Base-by-base conservation (phyloP, 2,113 vertebrate genomes). In the Grammomys dolichurus region DNA sequence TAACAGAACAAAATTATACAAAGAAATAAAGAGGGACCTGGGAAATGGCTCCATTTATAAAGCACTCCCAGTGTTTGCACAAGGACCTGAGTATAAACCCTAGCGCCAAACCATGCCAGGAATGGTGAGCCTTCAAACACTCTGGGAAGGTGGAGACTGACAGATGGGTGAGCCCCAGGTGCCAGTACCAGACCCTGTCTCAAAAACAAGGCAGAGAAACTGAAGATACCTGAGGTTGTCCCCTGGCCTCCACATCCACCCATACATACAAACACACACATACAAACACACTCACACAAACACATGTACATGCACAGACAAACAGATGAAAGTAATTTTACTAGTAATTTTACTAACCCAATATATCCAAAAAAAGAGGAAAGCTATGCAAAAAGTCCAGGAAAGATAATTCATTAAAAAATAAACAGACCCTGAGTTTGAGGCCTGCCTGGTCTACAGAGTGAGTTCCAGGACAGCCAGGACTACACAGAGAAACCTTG, bases 321-420 rank as follows among this genome's bases (percentile, higher is more conserved):
- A 90, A 72, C 5, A 87, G 69, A 56, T 36, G 3, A 54, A 73
- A 67, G 36, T 31, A 60, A 77, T 54, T 81, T 60, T 54, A 48
- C 24, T 33, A 67, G 72, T 33, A 60, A 4, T 43, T 46, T 76
- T 24, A 87, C 3, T 75, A 76, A 76, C 33, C n/a, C 58, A 81
- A 80, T 93, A 86, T 26, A 84, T 58, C 72, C 65, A 26, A 43
- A 88, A 87, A 87, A 88, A 36, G 86, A 87, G 84, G 78, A n/a
- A 80, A 56, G 26, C 5, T 36, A 73, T 17, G 3, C 75, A 75
- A 14, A 78, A 77, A 95, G 54, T 20, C 43, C 48, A 69, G 33
- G 56, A 86, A 94, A 91, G 40, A 77, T 7, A 58, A 67, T 36
- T 87, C 51, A 43, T 63, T 2, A 56, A 26, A 77, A 69, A 56